Evolutionary conservation across 2,888 invertebrate species (phyloP).

Genomic region (Cosmopolites sordidus): DNA sequence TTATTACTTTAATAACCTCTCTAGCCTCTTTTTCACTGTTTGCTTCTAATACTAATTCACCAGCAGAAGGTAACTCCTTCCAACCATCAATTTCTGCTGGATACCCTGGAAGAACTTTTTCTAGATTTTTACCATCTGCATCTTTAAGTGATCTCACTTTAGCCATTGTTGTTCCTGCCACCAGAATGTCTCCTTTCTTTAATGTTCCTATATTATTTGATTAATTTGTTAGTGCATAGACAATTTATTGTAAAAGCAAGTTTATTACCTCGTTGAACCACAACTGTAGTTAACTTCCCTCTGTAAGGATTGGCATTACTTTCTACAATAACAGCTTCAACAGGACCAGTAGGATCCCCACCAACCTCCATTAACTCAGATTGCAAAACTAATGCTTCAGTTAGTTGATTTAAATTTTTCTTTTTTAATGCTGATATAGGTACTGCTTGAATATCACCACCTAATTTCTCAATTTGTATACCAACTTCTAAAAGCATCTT

Average conservation of each 20-base stretch:
- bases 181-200: slow-evolving; percentile 68
- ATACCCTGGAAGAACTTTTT: slow-evolving; percentile 69
- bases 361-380: slow-evolving; percentile 84
- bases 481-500: slow-evolving; percentile 72
- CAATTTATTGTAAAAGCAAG: not conserved
- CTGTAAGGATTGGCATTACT: slow-evolving; percentile 65
- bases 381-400: slow-evolving; percentile 78
- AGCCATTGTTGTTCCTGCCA: slow-evolving; percentile 81
- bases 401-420: slow-evolving; percentile 69
- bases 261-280: slow-evolving; percentile 64
- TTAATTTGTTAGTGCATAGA: not conserved
- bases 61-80: slow-evolving; percentile 83
- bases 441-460: slow-evolving; percentile 89
- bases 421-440: slow-evolving; percentile 87
- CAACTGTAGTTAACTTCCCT: slow-evolving; percentile 77
- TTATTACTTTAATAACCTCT: slow-evolving; percentile 37
- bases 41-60: slow-evolving; percentile 83
- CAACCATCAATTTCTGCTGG: slow-evolving; percentile 89
- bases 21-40: slow-evolving; percentile 45
- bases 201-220: slow-evolving; percentile 67
- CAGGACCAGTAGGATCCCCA: slow-evolving; percentile 76
- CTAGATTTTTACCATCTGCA: slow-evolving; percentile 65
- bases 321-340: slow-evolving; percentile 90
- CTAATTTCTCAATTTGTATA: slow-evolving; percentile 77
- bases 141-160: slow-evolving; percentile 79